Evolutionary conservation across 2,797 vertebrate species (phyloP), one percentile per base, ranked within the genome.

Genomic region (Phaenicophaeus curvirostris): DNA sequence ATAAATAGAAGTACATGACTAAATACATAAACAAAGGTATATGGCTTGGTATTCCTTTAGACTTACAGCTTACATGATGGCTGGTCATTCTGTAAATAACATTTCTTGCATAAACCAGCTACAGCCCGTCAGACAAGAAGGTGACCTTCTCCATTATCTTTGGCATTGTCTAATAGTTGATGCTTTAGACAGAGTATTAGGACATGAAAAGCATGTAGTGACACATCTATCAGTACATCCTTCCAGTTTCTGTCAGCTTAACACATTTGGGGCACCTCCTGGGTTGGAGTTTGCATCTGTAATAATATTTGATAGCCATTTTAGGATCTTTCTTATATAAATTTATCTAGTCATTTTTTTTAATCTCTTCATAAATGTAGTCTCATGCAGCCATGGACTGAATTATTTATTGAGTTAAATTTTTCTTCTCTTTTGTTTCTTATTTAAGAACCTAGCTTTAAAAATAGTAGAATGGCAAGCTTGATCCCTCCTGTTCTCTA

Each of bases 351-450:
- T n/a, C 23, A 24, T 69, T 21, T 63, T 77, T 94, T 73, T 71
- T 4, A 77, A 57, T 74, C 16, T 89, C 33, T 65, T 63, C 20
- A 50, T 72, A 75, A 39, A 42, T 62, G 23, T 83, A 19, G 77
- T 83, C 50, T 89, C 35, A 53, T 19, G 15, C 68, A 68, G 41
- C 41, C 54, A 39, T 16, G 16, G 77, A 18, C 72, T 91, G 78
- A 89, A 87, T 93, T 89, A 82, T 89, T 85, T 57, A 74, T 57
- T 87, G 15, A 44, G 20, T 61, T 74, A 93, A 92, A 85, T 80
- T 73, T 14, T 35, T 82, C 57, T 74, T 89, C 57, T 85, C 28
- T 57, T 85, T 53, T 76, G 16, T 73, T 90, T 90, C 71, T 74
- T 82, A 79, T 67, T 82, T 77, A 85, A 61, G 28, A 65, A 33